Base-by-base conservation (phyloP, 2,888 invertebrate genomes). In the Hydraecia micacea region DNA sequence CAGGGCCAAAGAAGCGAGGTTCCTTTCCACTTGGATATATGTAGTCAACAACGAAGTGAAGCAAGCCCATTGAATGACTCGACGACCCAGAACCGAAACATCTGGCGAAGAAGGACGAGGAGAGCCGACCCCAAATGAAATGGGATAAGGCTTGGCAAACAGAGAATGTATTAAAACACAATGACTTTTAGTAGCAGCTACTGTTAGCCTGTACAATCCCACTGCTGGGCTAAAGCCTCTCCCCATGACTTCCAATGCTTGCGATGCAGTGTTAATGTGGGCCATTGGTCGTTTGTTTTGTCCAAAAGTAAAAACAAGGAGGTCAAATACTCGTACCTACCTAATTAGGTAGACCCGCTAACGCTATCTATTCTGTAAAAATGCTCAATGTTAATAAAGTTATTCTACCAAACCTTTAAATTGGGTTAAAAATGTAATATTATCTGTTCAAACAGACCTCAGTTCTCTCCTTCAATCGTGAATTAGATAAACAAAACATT, bases 401-500 rank as follows among this genome's bases (percentile, higher is more conserved):
- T 15, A 42, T 25, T 63, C 25, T 28, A 13, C 6, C 15, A 36
- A 77, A 3, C n/a, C 58, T 1, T 49, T n/a, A 21, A 75, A 39
- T 25, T 58, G 2, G 6, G 7, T 72, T n/a, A 60, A 66, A 79
- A 62, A 62, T 8, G 7, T 1, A 55, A 46, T 52, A 36, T 21
- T 46, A 73, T 39, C 0, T 28, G 25, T 49, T 28, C 52, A 2
- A 68, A 62, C 25, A 60, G 15, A 52, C 36, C 46, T 65, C 46
- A 7, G 60, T 46, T 65, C 46, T 72, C 21, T 73, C 28, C 15
- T 62, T 58, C 32, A 76, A 66, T 60, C 9, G 46, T 72, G 71
- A 76, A 73, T 75, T 77, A 71, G 58, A 68, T 71, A 74, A 69
- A 76, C 65, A 76, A 77, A 84, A 79, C 70, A 85, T 74, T 83